Evolutionary conservation across 2,797 vertebrate genomes (phyloP).

Genomic region (Danio kyathit): DNA sequence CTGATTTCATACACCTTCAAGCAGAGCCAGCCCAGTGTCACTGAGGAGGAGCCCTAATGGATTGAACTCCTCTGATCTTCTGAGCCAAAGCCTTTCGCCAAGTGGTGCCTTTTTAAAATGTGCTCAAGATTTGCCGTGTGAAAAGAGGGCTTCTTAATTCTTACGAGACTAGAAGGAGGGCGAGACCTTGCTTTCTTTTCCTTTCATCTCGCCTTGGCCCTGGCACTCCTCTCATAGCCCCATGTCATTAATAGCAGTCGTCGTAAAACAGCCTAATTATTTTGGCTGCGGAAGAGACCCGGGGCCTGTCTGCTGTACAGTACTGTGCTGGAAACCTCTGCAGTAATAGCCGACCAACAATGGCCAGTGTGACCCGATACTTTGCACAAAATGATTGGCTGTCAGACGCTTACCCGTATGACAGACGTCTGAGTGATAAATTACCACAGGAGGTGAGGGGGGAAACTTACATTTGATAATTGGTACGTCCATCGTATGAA

Average conservation of each 20-base stretch:
- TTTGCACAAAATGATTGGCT: conserved; percentile 6
- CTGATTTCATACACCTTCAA: conserved; percentile 66
- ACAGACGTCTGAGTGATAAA: conserved; percentile 37
- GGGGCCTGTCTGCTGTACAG: not conserved
- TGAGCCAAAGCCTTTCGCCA: conserved; percentile 57
- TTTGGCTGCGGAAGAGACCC: conserved; percentile 32
- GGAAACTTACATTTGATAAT: conserved; percentile 34
- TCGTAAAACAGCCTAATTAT: conserved; percentile 61
- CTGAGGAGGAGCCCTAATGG: conserved; percentile 66
- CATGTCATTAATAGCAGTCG: conserved; percentile 55
- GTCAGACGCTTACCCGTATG: conserved; percentile 32
- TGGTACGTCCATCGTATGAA: conserved; percentile 38
- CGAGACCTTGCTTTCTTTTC: conserved; percentile 41
- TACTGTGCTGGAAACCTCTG: conserved; percentile 30
- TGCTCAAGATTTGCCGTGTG: conserved; percentile 30
- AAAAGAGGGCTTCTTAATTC: conserved; percentile 51
- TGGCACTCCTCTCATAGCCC: conserved; percentile 46
- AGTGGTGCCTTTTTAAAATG: conserved; percentile 49
- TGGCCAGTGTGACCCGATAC: conserved; percentile 28
- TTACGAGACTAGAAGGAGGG: conserved; percentile 59
- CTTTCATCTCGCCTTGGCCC: conserved; percentile 51
- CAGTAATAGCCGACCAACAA: conserved; percentile 29
- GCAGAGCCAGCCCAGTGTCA: conserved; percentile 60
- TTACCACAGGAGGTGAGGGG: conserved; percentile 13
- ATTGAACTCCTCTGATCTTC: conserved; percentile 64